These are phyloP conservation scores for Pristionchus fissidentatus DNA, from an alignment of 2,888 invertebrate species.

Conservation along the genomic window DNA sequence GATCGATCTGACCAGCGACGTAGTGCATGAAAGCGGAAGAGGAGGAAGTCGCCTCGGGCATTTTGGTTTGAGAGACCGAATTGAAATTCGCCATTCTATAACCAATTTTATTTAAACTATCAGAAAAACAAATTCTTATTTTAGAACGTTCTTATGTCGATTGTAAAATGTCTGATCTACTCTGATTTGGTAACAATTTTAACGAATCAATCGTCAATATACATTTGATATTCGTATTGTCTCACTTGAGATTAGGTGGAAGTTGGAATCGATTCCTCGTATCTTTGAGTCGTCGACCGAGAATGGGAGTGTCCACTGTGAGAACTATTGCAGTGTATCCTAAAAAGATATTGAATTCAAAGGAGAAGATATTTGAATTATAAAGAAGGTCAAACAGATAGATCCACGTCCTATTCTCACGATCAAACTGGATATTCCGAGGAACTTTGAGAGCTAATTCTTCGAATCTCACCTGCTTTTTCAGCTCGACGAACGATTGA, in stretches of 20 bases:
- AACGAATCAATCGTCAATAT: background rate
- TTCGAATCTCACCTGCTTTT: constrained; percentile 82
- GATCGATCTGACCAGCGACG: constrained; percentile 77
- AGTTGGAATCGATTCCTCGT: constrained; percentile 87
- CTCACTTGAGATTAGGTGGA: constrained; percentile 83
- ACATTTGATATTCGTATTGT: background rate
- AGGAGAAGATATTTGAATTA: too few species aligned
- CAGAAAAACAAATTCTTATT: background rate
- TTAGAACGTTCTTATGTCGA: too few species aligned
- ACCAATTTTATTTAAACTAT: background rate
- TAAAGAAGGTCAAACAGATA: too few species aligned
- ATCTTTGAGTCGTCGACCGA: constrained; percentile 86
- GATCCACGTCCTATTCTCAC: too few species aligned
- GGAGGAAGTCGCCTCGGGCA: constrained; percentile 77
- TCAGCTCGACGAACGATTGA: constrained; percentile 86
- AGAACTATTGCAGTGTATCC: constrained; percentile 40
- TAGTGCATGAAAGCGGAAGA: constrained; percentile 87
- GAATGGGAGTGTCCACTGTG: constrained; percentile 78
- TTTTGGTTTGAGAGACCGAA: constrained; percentile 64
- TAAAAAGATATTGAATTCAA: background rate
- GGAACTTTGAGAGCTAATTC: background rate
- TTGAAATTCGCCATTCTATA: constrained; percentile 62
- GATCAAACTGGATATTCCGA: background rate
- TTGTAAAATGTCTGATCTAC: too few species aligned
- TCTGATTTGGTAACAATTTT: too few species aligned